A percentile compares a stretch with the other conserved stretches of the same genome.
Conservation (phyloP, 92 coral and sea anemone species). For the Epizoanthus ramosus region DNA sequence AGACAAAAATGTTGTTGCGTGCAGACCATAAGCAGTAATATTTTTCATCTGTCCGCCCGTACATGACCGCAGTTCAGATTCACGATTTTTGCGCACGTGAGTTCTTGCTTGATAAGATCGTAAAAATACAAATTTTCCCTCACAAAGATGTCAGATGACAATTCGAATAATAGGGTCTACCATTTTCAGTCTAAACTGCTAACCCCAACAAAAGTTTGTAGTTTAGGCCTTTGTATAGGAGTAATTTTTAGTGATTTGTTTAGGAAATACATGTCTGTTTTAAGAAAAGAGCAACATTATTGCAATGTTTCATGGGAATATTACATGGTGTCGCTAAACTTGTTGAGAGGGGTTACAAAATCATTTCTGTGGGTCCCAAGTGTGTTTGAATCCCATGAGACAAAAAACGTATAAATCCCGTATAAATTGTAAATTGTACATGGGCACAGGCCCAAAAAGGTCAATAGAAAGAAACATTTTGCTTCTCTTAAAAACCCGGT, state of each 20-base stretch:
- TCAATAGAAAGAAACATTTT: neutral
- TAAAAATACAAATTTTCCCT: constrained; percentile 30
- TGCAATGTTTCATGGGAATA: neutral
- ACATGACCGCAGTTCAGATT: neutral
- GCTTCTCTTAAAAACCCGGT: neutral
- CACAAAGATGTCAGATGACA: constrained; percentile 26
- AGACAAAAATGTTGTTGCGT: neutral
- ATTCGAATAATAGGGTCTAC: constrained; percentile 16
- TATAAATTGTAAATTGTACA: too few relatives aligned
- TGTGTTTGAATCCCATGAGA: neutral
- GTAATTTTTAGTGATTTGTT: constrained; percentile 12
- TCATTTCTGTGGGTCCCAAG: constrained; percentile 18
- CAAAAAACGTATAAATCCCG: neutral
- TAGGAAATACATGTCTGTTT: neutral
- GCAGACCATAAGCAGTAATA: neutral
- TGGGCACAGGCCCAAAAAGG: too few relatives aligned
- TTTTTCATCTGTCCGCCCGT: neutral
- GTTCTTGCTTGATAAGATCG: constrained; percentile 21
- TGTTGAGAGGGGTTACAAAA: constrained; percentile 29
- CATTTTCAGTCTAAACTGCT: neutral
- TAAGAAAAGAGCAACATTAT: neutral
- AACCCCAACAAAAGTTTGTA: neutral
- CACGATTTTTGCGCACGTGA: constrained; percentile 17
- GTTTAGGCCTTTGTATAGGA: neutral
- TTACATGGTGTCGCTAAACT: neutral